A percentile compares a stretch with the other conserved stretches of the same genome.
Evolutionary conservation across 1,140 invertebrate species (phyloP).

Genomic region (Lithobius niger): DNA sequence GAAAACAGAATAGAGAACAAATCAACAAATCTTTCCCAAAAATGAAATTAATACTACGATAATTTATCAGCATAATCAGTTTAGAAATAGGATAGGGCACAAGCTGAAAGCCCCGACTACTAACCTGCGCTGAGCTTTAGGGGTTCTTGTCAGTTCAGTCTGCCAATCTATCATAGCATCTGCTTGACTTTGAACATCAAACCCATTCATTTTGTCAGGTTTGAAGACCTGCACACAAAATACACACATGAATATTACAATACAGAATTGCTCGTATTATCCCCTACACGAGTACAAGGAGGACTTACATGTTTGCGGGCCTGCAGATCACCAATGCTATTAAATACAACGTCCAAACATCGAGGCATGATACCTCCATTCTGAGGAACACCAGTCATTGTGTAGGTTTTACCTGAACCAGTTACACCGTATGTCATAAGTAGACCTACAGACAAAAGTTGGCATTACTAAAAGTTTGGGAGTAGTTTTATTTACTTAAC

Average conservation of each 20-base stretch:
- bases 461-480: too few species aligned
- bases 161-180: conserved; percentile 74
- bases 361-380: conserved; percentile 77
- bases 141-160: conserved; percentile 21
- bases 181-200: conserved; percentile 71
- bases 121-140: conserved; percentile 8
- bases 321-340: conserved; percentile 54
- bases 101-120: too few species aligned
- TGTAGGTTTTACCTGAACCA: conserved; percentile 88
- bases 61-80: too few species aligned
- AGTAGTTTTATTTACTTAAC: too few species aligned
- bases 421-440: conserved; percentile 95
- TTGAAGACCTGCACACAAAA: conserved; percentile 57
- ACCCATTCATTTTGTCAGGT: conserved; percentile 84
- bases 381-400: conserved; percentile 67
- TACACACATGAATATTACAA: conserved; percentile 42
- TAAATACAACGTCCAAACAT: conserved; percentile 82
- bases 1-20: too few species aligned
- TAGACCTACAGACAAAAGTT: too few species aligned
- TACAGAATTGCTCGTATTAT: neutral
- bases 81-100: too few species aligned
- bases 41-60: too few species aligned
- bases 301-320: conserved; percentile 34
- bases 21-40: too few species aligned
- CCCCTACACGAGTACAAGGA: neutral